Evolutionary conservation across 2,888 invertebrate species (phyloP).

Genomic region (Trissonchulus latispiculum): DNA sequence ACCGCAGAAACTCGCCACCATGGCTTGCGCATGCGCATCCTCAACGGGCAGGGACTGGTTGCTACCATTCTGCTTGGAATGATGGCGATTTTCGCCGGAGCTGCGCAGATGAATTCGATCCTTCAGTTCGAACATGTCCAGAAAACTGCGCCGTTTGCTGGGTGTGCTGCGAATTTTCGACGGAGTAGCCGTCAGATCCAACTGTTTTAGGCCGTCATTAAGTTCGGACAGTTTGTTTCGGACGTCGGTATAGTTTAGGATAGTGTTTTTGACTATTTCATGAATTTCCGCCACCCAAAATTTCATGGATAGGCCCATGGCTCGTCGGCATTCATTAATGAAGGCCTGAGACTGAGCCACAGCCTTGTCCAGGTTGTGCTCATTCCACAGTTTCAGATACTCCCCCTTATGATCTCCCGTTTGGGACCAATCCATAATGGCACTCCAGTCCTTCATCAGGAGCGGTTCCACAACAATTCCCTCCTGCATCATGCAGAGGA

Average conservation of each 20-base stretch:
- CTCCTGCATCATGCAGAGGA: slow-evolving; percentile 42
- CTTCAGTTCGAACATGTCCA: slow-evolving; percentile 40
- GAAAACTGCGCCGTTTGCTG: slow-evolving; percentile 39
- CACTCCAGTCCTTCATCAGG: slow-evolving; percentile 43
- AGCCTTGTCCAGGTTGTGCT: slow-evolving; percentile 39
- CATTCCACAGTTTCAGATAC: slow-evolving; percentile 42
- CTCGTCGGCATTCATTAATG: slow-evolving; percentile 43
- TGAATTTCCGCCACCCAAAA: slow-evolving; percentile 45
- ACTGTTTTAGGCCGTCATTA: slow-evolving; percentile 42
- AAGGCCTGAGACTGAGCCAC: slow-evolving; percentile 44
- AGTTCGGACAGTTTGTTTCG: slow-evolving; percentile 41
- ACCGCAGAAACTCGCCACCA: slow-evolving; percentile 44
- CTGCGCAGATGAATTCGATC: slow-evolving; percentile 28
- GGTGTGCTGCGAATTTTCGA: slow-evolving; percentile 44
- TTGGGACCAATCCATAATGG: slow-evolving; percentile 44
- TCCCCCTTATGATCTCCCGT: slow-evolving; percentile 36
- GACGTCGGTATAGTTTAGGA: slow-evolving; percentile 42
- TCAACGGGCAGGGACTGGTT: slow-evolving; percentile 30
- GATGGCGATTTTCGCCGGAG: background rate
- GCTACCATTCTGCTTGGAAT: slow-evolving; percentile 28
- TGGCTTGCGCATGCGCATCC: slow-evolving; percentile 42
- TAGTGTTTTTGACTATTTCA: slow-evolving; percentile 44
- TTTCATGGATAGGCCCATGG: slow-evolving; percentile 43
- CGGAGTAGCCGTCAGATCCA: slow-evolving; percentile 43
- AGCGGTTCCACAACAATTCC: slow-evolving; percentile 40